Conservation (phyloP, 2,113 vertebrate genomes). For the Phyllostomus discolor region DNA sequence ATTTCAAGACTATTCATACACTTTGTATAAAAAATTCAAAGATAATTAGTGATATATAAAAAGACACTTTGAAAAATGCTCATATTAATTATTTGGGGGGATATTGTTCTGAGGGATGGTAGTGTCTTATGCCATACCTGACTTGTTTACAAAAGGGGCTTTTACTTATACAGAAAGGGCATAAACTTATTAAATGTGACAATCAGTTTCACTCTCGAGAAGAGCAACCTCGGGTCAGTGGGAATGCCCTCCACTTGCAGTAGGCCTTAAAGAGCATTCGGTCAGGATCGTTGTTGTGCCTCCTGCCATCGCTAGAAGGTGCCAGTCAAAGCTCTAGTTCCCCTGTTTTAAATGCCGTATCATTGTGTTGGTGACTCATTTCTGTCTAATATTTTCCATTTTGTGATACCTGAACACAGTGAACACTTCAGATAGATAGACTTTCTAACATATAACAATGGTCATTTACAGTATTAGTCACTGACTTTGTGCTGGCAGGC, state of each 20-base stretch:
- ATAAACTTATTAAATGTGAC: neutral
- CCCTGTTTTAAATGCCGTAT: neutral
- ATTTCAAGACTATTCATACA: neutral
- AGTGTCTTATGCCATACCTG: neutral
- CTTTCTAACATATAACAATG: neutral
- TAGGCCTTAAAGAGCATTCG: neutral
- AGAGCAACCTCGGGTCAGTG: neutral
- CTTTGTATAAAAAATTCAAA: neutral
- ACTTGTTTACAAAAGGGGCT: neutral
- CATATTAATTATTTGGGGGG: neutral
- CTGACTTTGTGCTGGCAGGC: neutral
- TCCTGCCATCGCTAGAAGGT: neutral
- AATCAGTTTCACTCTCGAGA: neutral
- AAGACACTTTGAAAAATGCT: neutral
- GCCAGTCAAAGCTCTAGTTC: neutral
- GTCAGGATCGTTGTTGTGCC: neutral
- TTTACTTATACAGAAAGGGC: conserved; percentile 10
- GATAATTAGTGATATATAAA: neutral
- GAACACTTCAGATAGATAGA: neutral
- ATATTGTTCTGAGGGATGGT: neutral
- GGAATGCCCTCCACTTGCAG: neutral
- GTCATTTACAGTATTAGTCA: neutral
- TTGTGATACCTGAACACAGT: neutral
- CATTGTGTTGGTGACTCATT: neutral
- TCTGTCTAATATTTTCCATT: neutral